Evolutionary conservation across 23 tunicate genomes (phyloP), one percentile per base, ranked within the genome.

Genomic region (Oikopleura vanhoeffeni): DNA sequence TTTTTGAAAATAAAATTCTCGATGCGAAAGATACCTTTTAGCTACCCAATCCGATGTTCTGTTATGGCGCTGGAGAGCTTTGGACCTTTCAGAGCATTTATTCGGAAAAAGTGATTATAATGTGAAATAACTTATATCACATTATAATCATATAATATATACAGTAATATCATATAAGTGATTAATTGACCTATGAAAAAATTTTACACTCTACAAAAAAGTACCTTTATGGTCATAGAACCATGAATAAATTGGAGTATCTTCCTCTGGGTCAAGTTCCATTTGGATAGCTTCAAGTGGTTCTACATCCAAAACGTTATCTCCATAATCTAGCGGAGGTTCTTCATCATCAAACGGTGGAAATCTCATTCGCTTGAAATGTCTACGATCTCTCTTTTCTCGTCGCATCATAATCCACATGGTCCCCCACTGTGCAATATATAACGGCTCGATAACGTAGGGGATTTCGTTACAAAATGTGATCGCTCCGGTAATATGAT

Each of bases 331-430:
- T 82, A 93, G 84, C 27, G 98, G 98, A 83, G 98, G 98, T 86
- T 93, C 98, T 83, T 92, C 97, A 79, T 93, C 98, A 85, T 93
- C 98, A 88, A 90, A 90, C 33, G 94, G 98, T 76, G 98, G 98
- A 89, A 93, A 93, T 34, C 98, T 64, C 98, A 93, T 93, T 85
- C 98, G 83, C 83, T 93, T 93, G 76, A 93, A 93, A 41, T 93
- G 98, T 40, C 98, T 94, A 83, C 98, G 94, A 88, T 93, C 98
- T 13, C 98, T 85, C 84, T 93, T 93, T 84, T 93, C 98, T 39
- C 98, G 83, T 32, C 98, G 60, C 98, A 93, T 93, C 98, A 93
- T 93, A 41, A 93, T 93, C 98, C 98, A 93, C 98, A 93, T 93
- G 60, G 98, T 88, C 40, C 98, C 98, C 98, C 98, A 93, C 85